Evolutionary conservation across 2,888 invertebrate species (phyloP).

Genomic region (Bhutanitis thaidina): DNA sequence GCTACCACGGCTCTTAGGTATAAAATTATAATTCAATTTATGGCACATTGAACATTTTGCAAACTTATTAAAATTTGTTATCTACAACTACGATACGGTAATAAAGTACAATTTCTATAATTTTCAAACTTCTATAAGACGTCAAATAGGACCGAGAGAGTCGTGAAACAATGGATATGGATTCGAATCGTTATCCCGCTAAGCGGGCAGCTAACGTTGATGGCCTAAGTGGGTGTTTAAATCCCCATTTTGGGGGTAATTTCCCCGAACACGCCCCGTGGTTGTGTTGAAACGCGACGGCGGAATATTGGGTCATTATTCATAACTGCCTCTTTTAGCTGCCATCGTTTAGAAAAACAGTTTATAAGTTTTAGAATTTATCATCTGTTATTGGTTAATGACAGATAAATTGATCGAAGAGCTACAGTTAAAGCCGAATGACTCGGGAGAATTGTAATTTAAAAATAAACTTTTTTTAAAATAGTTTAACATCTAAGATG

Average conservation of each 20-base stretch:
- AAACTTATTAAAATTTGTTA: no score
- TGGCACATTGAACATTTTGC: no score
- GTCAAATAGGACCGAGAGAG: no score
- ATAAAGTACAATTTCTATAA: no score
- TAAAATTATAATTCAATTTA: no score
- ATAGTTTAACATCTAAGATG: no score
- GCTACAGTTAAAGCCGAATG: not conserved
- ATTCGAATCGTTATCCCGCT: constrained; percentile 42
- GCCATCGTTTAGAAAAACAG: constrained; percentile 7
- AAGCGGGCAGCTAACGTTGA: constrained; percentile 43
- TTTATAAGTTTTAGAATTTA: not conserved
- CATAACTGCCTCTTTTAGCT: constrained; percentile 29
- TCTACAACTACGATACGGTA: no score
- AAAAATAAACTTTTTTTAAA: no score
- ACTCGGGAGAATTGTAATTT: no score
- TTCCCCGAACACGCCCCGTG: constrained; percentile 39
- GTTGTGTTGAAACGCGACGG: constrained; percentile 18
- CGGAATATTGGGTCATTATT: constrained; percentile 25
- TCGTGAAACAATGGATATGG: constrained; percentile 40
- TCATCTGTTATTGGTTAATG: constrained; percentile 9
- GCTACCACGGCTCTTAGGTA: no score
- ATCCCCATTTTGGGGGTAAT: constrained; percentile 54
- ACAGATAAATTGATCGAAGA: not conserved
- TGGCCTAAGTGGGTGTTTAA: constrained; percentile 61
- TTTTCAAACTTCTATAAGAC: no score